These are phyloP conservation scores for Papilio gigon DNA, from an alignment of 2,888 invertebrate species.

Conservation along the genomic window DNA sequence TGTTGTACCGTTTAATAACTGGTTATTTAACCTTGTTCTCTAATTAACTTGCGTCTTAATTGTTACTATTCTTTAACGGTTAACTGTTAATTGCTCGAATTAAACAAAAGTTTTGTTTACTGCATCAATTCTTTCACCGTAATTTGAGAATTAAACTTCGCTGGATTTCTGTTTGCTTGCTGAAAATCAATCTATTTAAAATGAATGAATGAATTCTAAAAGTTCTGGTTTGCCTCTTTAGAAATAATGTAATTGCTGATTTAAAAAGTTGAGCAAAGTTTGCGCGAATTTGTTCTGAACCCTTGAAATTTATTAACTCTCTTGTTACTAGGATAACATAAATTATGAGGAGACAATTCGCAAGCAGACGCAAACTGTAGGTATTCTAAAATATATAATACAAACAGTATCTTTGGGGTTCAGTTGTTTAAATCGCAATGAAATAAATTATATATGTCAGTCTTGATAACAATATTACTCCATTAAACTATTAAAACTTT, in stretches of 20 bases:
- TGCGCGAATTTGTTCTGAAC: constrained; percentile 17
- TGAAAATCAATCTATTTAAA: neutral
- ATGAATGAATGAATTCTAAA: neutral
- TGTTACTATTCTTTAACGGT: constrained; percentile 16
- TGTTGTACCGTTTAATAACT: constrained; percentile 39
- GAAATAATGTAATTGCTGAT: neutral
- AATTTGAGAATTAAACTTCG: neutral
- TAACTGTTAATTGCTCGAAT: constrained; percentile 27
- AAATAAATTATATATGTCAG: neutral
- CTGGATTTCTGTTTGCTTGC: neutral
- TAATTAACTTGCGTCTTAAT: constrained; percentile 40
- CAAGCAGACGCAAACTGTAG: neutral
- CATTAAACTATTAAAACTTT: too few species aligned
- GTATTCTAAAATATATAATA: constrained; percentile 4
- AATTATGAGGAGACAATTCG: constrained; percentile 48
- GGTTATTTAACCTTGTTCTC: constrained; percentile 44
- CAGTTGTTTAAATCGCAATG: constrained; percentile 3
- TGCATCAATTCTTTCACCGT: constrained; percentile 2
- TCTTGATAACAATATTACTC: neutral
- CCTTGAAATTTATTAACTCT: constrained; percentile 48
- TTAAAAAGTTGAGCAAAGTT: constrained; percentile 11
- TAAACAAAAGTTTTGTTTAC: constrained; percentile 5
- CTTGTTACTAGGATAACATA: constrained; percentile 57
- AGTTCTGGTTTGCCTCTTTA: neutral
- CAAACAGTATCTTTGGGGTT: constrained; percentile 29